Percentiles rank a stretch among this genome's conserved stretches.
Conservation (phyloP, 2,797 vertebrate genomes). For the Rhabdophis nuchalis region DNA sequence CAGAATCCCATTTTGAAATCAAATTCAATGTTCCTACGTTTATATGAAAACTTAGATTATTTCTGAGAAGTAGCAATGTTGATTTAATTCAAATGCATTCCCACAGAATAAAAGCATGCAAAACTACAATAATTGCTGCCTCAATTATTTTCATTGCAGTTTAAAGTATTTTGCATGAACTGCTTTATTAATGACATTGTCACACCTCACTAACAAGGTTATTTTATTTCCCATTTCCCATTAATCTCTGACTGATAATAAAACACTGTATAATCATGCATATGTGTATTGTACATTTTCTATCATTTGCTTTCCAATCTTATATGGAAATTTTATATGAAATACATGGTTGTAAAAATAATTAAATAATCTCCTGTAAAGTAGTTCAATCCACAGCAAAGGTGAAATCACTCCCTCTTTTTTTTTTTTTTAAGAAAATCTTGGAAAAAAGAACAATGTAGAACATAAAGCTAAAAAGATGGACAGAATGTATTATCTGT, state of each 20-base stretch:
- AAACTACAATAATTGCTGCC: constrained; percentile 28
- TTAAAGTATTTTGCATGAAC: constrained; percentile 39
- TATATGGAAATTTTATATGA: constrained; percentile 40
- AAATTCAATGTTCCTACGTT: neutral
- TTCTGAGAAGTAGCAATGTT: neutral
- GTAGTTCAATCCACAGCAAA: constrained; percentile 20
- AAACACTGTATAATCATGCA: constrained; percentile 47
- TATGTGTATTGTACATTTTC: constrained; percentile 42
- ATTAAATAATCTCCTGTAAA: constrained; percentile 24
- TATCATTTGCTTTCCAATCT: constrained; percentile 33
- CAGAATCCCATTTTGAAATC: neutral
- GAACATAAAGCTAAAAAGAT: neutral
- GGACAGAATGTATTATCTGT: neutral
- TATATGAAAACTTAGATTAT: constrained; percentile 1
- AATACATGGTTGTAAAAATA: constrained; percentile 35
- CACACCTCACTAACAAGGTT: constrained; percentile 43
- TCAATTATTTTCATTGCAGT: constrained; percentile 56
- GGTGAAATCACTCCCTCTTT: neutral
- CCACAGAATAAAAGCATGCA: neutral
- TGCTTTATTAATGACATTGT: constrained; percentile 46
- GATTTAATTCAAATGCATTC: constrained; percentile 19
- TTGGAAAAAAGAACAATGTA: neutral
- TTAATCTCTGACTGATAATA: constrained; percentile 48
- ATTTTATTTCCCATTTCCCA: constrained; percentile 46
- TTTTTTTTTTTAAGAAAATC: constrained; percentile 15